Conservation (phyloP, 2,113 vertebrate genomes). For the Plectropomus leopardus region DNA sequence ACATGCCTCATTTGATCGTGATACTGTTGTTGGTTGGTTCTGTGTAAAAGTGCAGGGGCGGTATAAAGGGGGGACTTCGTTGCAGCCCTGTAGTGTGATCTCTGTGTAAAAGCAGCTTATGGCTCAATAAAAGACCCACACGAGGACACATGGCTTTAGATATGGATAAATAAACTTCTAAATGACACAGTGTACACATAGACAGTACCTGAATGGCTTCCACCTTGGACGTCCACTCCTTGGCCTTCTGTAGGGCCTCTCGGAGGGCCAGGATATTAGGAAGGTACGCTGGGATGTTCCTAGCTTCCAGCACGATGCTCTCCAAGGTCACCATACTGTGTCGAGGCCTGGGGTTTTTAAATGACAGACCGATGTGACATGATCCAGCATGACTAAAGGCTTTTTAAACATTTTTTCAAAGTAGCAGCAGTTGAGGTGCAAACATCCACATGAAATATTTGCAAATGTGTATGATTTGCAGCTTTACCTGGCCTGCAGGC, state of each 20-base stretch:
- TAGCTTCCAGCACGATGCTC: constrained; percentile 94
- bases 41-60: too few species aligned
- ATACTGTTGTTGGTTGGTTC: too few species aligned
- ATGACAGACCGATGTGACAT: neutral
- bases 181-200: neutral
- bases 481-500: constrained; percentile 93
- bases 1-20: too few species aligned
- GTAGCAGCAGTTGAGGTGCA: neutral
- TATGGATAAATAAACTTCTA: neutral
- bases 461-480: neutral
- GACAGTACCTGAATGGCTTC: constrained; percentile 93
- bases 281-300: constrained; percentile 96
- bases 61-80: too few species aligned
- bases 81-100: too few species aligned
- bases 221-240: constrained; percentile 96
- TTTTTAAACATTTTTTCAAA: neutral
- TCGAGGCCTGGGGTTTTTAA: constrained; percentile 86
- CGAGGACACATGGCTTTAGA: neutral
- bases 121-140: neutral
- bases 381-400: neutral
- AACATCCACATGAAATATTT: neutral
- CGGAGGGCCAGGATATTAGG: constrained; percentile 95
- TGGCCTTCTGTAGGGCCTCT: constrained; percentile 95
- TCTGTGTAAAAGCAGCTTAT: too few species aligned
- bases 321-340: constrained; percentile 95